Evolutionary conservation across 1,140 invertebrate genomes (phyloP), one percentile per base, ranked within the genome.

Genomic region (Cardiocondyla obscurior): DNA sequence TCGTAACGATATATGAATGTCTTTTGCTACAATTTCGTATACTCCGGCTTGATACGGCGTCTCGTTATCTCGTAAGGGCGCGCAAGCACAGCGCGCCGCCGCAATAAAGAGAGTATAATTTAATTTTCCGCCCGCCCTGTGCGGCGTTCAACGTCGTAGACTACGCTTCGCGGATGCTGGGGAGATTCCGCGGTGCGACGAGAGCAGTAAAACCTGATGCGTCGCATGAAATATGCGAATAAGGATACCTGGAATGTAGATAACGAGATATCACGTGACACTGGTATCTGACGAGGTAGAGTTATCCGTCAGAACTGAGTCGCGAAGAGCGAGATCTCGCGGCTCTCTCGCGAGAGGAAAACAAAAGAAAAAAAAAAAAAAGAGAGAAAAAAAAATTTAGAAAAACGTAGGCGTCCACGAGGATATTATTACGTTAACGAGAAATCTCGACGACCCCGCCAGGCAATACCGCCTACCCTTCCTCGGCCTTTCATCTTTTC

Each of bases 231-330:
- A 83, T 83, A 76, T 64, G 72, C 72, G 72, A 79, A 83, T 77
- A 83, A 83, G 81, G n/a, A 58, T 83, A 83, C 72, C 81, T 77
- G 73, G 73, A 83, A 83, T 76, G 72, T 65, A 77, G 81, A 83
- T 83, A 83, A 77, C 77, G 46, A 79, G 36, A 42, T 64, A 64
- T 83, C 81, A 77, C 73, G 39, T 64, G 81, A 83, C 81, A 65
- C 79, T 30, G 58, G 22, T 49, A 39, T 74, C 81, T 67, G 74
- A 42, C 74, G 33, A 79, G 46, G 39, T 33, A 33, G 19, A 77
- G 58, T 53, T 55, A 79, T 79, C 46, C 60, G 46, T n/a, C 74
- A 46, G 72, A 30, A 33, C 39, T 22, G 62, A 79, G 60, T 46
- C 33, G 25, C 51, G n/a, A 16, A 67, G 69, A 49, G n/a, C 25